These are phyloP conservation scores for Pollenia amentaria DNA, from an alignment of 2,888 invertebrate species.

Conservation along the genomic window DNA sequence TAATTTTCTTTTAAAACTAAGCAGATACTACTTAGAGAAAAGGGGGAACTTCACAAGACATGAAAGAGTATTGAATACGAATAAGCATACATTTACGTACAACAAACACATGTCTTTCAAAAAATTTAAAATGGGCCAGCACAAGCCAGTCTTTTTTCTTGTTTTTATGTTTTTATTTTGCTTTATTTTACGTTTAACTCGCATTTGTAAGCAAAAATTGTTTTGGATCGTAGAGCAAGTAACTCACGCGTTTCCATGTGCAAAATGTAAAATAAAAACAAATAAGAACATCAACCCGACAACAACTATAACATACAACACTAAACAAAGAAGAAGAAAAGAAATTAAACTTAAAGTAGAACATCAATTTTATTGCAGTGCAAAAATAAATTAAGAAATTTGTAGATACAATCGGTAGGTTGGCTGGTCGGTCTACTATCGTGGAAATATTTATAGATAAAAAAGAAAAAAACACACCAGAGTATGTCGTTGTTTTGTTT, in stretches of 20 bases:
- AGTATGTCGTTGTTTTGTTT: neutral
- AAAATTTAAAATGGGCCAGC: constrained; percentile 52
- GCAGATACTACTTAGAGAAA: neutral
- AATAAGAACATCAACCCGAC: constrained; percentile 2
- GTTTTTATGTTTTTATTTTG: constrained; percentile 17
- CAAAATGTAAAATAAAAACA: constrained; percentile 48
- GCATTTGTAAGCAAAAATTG: constrained; percentile 48
- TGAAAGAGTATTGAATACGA: constrained; percentile 2
- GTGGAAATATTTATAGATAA: constrained; percentile 46
- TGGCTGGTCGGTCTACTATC: constrained; percentile 10
- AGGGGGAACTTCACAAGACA: neutral
- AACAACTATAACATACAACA: constrained; percentile 33
- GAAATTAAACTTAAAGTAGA: constrained; percentile 66
- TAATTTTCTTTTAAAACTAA: constrained; percentile 1
- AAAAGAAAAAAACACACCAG: constrained; percentile 28
- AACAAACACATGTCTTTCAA: constrained; percentile 42
- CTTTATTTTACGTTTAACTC: constrained; percentile 32
- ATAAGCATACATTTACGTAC: constrained; percentile 15
- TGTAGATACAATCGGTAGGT: constrained; percentile 50
- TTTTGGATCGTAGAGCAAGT: constrained; percentile 72
- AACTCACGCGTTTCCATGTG: constrained; percentile 70
- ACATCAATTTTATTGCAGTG: constrained; percentile 65
- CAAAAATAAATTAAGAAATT: constrained; percentile 63
- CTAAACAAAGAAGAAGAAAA: constrained; percentile 15
- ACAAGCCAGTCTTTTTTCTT: constrained; percentile 51